Conservation (phyloP, 2,113 vertebrate genomes). For the Myanophis thanlyinensis region DNA sequence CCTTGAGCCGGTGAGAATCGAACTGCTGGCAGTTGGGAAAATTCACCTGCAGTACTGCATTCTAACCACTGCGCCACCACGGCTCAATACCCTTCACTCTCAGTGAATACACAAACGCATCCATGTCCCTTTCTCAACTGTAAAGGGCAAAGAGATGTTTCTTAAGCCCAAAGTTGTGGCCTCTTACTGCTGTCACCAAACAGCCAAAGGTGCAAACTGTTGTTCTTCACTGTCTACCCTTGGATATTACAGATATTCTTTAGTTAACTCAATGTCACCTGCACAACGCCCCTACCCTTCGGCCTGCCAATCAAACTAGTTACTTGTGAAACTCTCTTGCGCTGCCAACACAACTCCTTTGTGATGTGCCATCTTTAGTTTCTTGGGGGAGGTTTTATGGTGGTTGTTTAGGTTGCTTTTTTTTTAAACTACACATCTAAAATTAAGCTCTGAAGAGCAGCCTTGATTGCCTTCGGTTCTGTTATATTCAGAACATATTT, state of each 20-base stretch:
- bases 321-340: background rate
- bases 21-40: too few species aligned
- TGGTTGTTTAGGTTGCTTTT: background rate
- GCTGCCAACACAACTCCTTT: background rate
- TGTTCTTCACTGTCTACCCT: too few species aligned
- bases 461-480: background rate
- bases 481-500: background rate
- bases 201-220: background rate
- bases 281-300: rapidly evolving
- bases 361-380: background rate
- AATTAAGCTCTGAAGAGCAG: background rate
- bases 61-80: too few species aligned
- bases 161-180: background rate
- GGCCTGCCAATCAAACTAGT: background rate
- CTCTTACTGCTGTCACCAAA: background rate
- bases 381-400: background rate
- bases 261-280: background rate
- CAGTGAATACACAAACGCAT: too few species aligned
- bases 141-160: too few species aligned
- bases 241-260: too few species aligned
- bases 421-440: background rate
- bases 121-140: too few species aligned
- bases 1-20: too few species aligned
- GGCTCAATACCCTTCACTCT: too few species aligned
- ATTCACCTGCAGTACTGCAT: too few species aligned